Percentiles rank a stretch among this genome's conserved stretches.
phyloP scores from a whole-genome alignment of 2,888 invertebrate species.

The Volucella zonaria region DNA sequence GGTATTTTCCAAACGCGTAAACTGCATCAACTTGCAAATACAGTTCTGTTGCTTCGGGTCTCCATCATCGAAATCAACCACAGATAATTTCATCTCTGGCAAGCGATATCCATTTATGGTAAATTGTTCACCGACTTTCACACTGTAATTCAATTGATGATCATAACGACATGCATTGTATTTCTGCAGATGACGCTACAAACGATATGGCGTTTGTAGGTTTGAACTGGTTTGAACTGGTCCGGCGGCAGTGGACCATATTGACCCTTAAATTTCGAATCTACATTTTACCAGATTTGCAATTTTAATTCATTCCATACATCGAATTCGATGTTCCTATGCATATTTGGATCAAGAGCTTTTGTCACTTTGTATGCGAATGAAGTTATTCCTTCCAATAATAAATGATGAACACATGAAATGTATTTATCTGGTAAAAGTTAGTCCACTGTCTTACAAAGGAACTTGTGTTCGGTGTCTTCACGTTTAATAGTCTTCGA shows the following conservation, averaged over 20 bases:
- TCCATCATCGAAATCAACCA: slow-evolving; percentile 73
- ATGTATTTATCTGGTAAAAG: slow-evolving; percentile 79
- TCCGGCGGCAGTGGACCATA: slow-evolving; percentile 86
- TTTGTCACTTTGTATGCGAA: slow-evolving; percentile 97
- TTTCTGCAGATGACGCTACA: slow-evolving; percentile 78
- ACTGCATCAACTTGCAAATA: slow-evolving; percentile 77
- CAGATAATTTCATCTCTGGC: slow-evolving; percentile 61
- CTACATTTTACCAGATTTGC: slow-evolving; percentile 80
- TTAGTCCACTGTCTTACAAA: slow-evolving; percentile 75
- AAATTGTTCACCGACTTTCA: slow-evolving; percentile 75
- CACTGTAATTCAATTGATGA: slow-evolving; percentile 76
- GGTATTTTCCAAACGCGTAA: slow-evolving; percentile 77
- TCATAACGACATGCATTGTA: slow-evolving; percentile 76
- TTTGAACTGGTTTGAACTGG: slow-evolving; percentile 86
- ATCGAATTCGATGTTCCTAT: slow-evolving; percentile 96
- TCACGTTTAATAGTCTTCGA: slow-evolving; percentile 49
- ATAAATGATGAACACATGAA: slow-evolving; percentile 82
- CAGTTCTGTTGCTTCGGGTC: slow-evolving; percentile 70
- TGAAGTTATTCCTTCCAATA: slow-evolving; percentile 86
- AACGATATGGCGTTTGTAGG: slow-evolving; percentile 87
- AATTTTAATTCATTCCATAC: slow-evolving; percentile 89
- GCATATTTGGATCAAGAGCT: slow-evolving; percentile 93
- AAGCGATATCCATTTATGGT: slow-evolving; percentile 73
- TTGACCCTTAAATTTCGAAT: slow-evolving; percentile 81
- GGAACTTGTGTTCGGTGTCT: slow-evolving; percentile 72